Evolutionary conservation across 2,888 invertebrate genomes (phyloP), one percentile per base, ranked within the genome.

Genomic region (Tenthredo mesomela): DNA sequence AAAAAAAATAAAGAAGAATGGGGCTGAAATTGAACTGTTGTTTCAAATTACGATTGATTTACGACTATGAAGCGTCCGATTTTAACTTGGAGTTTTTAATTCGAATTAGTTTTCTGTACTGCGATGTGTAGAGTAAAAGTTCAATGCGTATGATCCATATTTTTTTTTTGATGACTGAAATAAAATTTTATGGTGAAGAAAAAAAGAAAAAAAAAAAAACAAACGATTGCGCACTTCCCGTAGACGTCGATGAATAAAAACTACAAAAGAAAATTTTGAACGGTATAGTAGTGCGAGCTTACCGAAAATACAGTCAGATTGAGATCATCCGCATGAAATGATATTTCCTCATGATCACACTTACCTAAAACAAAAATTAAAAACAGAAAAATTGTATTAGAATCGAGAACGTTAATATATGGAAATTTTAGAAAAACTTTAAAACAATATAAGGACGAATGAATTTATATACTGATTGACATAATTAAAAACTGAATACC

Each of bases 351-450:
- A 33, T 29, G 29, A n/a, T n/a, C n/a, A n/a, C 33, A 77, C 54
- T 77, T 54, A 77, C 77, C 77, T 77, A 5, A 29, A 77, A 77
- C 77, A 77, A 21, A 77, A 77, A 50, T 9, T 40, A 43, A 18
- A 50, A 7, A 29, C 6, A 54, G 29, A 7, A 21, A 70, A 37
- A 70, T 70, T n/a, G n/a, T n/a, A n/a, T n/a, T n/a, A n/a, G n/a
- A n/a, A 2, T 29, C 12, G 29, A 25, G 3, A 7, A 6, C 6
- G 10, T 29, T 10, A 4, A 33, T 33, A 4, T 33, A n/a, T 7
- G 33, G 9, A 61, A 61, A 0, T 61, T n/a, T 33, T 1, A 9
- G 25, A 21, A 12, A 43, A 43, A 12, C 21, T 21, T 4, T 73
- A 43, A 70, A 33, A 67, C 18, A 67, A 73, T 73, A 5, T 73